A percentile compares a stretch with the other conserved stretches of the same genome.
Conservation (phyloP, 92 coral and sea anemone genomes). For the Bergia sp. region DNA sequence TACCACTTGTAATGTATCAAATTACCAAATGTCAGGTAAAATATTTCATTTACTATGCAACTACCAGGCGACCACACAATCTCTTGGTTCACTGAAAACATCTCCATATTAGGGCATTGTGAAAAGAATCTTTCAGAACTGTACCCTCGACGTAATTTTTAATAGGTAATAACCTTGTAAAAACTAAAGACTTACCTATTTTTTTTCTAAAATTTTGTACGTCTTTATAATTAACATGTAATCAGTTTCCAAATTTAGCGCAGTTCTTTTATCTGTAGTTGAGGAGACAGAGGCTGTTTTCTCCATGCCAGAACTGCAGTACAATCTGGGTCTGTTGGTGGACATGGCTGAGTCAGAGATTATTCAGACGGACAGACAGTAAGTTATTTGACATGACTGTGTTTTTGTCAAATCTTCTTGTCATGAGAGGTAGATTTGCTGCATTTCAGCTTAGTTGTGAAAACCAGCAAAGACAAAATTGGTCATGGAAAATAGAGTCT, state of each 20-base stretch:
- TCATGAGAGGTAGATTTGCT: background rate
- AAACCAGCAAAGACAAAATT: too few relatives aligned
- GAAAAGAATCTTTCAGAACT: too few relatives aligned
- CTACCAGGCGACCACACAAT: background rate
- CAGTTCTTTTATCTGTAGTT: conserved; percentile 46
- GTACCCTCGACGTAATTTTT: too few relatives aligned
- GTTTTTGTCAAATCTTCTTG: background rate
- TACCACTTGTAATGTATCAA: too few relatives aligned
- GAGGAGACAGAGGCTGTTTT: conserved; percentile 86
- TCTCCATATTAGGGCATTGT: too few relatives aligned
- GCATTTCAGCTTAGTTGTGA: background rate
- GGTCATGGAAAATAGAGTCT: too few relatives aligned
- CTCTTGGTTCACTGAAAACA: background rate
- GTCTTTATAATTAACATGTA: background rate
- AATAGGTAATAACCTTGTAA: too few relatives aligned
- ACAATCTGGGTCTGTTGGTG: conserved; percentile 84
- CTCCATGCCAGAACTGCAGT: conserved; percentile 93
- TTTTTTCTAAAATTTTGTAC: too few relatives aligned
- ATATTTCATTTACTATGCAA: background rate
- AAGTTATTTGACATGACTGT: conserved; percentile 48
- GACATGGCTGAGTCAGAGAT: conserved; percentile 96
- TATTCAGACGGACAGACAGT: conserved; percentile 95
- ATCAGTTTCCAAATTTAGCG: background rate
- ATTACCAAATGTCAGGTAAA: too few relatives aligned
- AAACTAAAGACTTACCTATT: too few relatives aligned